These are phyloP conservation scores for Octopus bimaculoides DNA, from an alignment of 1,140 invertebrate genomes.

Conservation along the genomic window DNA sequence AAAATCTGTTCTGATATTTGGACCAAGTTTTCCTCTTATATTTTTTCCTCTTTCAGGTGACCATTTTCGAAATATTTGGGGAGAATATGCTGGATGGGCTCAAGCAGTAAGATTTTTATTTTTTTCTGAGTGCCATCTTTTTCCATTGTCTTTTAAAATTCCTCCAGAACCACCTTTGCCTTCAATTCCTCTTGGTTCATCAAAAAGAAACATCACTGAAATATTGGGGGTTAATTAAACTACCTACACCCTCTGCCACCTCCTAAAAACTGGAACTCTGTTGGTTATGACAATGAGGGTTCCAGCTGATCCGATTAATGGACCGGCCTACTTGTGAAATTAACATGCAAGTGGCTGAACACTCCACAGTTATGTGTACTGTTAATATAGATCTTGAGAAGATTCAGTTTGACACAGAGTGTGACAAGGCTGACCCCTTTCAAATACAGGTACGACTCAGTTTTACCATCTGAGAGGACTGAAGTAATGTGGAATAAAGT, in stretches of 20 bases:
- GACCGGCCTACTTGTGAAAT: too few relatives aligned
- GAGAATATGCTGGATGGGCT: constrained; percentile 89
- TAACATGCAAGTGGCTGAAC: too few relatives aligned
- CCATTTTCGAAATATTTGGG: constrained; percentile 79
- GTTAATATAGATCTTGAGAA: too few relatives aligned
- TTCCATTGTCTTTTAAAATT: not conserved
- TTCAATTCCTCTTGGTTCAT: not conserved
- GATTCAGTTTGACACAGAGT: too few relatives aligned
- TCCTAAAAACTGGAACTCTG: not conserved
- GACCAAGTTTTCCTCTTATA: not conserved
- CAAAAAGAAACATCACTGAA: not conserved
- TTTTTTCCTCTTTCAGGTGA: constrained; percentile 57
- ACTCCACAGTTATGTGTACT: too few relatives aligned
- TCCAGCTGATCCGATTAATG: too few relatives aligned
- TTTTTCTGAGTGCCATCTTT: constrained; percentile 25
- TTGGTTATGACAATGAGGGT: not conserved
- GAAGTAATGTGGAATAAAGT: too few relatives aligned
- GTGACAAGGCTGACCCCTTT: too few relatives aligned
- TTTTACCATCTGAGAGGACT: too few relatives aligned
- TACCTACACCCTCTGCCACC: too few relatives aligned
- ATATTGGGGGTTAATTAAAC: not conserved
- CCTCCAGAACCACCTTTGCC: not conserved
- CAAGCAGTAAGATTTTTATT: constrained; percentile 70
- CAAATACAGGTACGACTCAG: too few relatives aligned
- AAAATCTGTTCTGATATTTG: not conserved